phyloP scores from a whole-genome alignment of 35 echinoderm and acorn worm species.

The Heliocidaris erythrogramma region DNA sequence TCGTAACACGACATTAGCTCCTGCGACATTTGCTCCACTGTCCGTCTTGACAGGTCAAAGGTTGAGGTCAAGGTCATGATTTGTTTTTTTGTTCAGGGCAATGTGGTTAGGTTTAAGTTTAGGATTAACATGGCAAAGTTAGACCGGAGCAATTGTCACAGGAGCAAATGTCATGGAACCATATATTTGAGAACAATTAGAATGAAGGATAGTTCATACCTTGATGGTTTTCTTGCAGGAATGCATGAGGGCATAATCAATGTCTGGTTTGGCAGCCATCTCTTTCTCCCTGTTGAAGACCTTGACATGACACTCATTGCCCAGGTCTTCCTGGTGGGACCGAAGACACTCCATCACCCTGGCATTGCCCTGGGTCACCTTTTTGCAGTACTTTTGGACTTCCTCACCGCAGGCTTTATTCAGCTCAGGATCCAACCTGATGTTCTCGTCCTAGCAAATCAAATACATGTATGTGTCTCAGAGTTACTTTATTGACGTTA shows the following conservation, averaged over 20 bases:
- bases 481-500: too few species aligned
- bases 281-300: slow-evolving; percentile 86
- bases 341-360: slow-evolving; percentile 74
- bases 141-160: too few species aligned
- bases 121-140: too few species aligned
- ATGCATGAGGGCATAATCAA: slow-evolving; percentile 85
- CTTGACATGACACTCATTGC: slow-evolving; percentile 61
- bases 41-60: too few species aligned
- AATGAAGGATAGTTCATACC: slow-evolving; percentile 42
- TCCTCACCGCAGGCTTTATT: slow-evolving; percentile 56
- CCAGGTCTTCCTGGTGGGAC: slow-evolving; percentile 62
- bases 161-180: too few species aligned
- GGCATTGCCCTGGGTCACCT: slow-evolving; percentile 56
- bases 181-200: not conserved
- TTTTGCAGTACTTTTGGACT: slow-evolving; percentile 24
- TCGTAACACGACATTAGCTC: too few species aligned
- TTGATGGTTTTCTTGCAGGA: slow-evolving; percentile 87
- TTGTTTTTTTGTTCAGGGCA: too few species aligned
- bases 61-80: too few species aligned
- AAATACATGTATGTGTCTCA: not conserved
- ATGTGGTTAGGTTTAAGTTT: too few species aligned
- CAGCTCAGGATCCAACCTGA: slow-evolving; percentile 81
- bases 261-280: slow-evolving; percentile 66
- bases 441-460: slow-evolving; percentile 69
- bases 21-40: too few species aligned